These are phyloP conservation scores for Ptychoptera contaminata DNA, from an alignment of 2,888 invertebrate species.

Conservation along the genomic window DNA sequence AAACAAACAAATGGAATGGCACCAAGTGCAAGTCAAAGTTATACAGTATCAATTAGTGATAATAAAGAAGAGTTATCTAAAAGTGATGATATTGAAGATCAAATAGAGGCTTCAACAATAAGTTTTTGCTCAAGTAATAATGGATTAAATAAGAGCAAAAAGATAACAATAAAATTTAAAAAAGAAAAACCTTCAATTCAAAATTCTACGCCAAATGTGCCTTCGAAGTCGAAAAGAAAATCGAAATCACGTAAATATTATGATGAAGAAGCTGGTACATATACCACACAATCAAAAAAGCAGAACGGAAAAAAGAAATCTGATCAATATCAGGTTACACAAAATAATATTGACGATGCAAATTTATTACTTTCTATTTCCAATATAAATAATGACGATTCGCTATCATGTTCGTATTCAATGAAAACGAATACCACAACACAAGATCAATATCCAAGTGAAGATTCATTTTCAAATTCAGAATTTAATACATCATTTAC, in stretches of 20 bases:
- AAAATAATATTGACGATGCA: slow-evolving; percentile 17
- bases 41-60: too few relatives aligned
- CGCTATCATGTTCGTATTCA: slow-evolving; percentile 3
- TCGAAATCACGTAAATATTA: not conserved
- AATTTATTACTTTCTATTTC: slow-evolving; percentile 16
- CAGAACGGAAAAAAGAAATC: not conserved
- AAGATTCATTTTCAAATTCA: slow-evolving; percentile 12
- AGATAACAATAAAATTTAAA: slow-evolving; percentile 29
- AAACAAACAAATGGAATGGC: too few relatives aligned
- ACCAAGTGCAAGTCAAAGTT: too few relatives aligned
- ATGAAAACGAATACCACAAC: not conserved
- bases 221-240: slow-evolving; percentile 2
- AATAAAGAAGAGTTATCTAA: too few relatives aligned
- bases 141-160: slow-evolving; percentile 24
- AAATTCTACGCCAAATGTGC: slow-evolving; percentile 3
- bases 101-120: slow-evolving; percentile 26
- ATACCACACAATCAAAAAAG: not conserved
- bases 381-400: slow-evolving; percentile 10
- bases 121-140: slow-evolving; percentile 25
- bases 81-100: slow-evolving; percentile 19
- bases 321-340: slow-evolving; percentile 8
- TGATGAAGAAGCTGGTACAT: not conserved
- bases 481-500: slow-evolving; percentile 10
- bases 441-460: slow-evolving; percentile 5
- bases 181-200: slow-evolving; percentile 11